Evolutionary conservation across 2,888 invertebrate genomes (phyloP).

Genomic region (Prosopocoilus inquinatus): DNA sequence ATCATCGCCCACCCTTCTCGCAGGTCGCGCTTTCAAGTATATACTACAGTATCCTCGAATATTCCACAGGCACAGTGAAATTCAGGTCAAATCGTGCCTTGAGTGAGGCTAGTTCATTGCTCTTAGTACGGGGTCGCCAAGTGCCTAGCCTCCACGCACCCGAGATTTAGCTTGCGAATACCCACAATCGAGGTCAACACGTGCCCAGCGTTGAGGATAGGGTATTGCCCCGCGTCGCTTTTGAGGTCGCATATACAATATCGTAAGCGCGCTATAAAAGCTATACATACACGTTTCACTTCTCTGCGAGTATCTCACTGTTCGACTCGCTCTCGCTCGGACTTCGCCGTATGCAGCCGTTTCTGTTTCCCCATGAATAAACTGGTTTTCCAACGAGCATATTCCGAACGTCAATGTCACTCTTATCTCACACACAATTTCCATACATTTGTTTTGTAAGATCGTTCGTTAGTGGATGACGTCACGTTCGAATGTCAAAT

Average conservation of each 20-base stretch:
- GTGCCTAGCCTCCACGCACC: constrained; percentile 18
- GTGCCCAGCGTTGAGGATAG: constrained; percentile 39
- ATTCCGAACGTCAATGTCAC: constrained; percentile 23
- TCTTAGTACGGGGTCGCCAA: constrained; percentile 24
- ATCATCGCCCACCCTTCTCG: constrained; percentile 10
- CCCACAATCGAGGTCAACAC: constrained; percentile 28
- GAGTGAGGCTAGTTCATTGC: constrained; percentile 29
- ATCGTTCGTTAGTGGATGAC: too few relatives aligned
- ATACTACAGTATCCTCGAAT: too few relatives aligned
- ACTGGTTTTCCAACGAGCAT: constrained; percentile 23
- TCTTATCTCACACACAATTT: constrained; percentile 22
- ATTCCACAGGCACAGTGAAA: constrained; percentile 10
- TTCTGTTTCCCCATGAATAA: constrained; percentile 5
- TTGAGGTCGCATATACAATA: constrained; percentile 49
- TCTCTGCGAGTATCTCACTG: constrained; percentile 14
- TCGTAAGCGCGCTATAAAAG: constrained; percentile 16
- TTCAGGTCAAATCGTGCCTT: constrained; percentile 25
- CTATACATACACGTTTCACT: constrained; percentile 19
- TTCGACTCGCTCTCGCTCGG: constrained; percentile 29
- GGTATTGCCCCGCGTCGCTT: constrained; percentile 49
- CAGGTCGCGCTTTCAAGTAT: constrained; percentile 6
- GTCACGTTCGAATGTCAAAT: too few relatives aligned
- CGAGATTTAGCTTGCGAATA: constrained; percentile 23
- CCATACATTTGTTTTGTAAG: constrained; percentile 5
- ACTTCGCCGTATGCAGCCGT: constrained; percentile 1